Conservation (phyloP, 2,797 vertebrate species). For the Naso thynnoides region DNA sequence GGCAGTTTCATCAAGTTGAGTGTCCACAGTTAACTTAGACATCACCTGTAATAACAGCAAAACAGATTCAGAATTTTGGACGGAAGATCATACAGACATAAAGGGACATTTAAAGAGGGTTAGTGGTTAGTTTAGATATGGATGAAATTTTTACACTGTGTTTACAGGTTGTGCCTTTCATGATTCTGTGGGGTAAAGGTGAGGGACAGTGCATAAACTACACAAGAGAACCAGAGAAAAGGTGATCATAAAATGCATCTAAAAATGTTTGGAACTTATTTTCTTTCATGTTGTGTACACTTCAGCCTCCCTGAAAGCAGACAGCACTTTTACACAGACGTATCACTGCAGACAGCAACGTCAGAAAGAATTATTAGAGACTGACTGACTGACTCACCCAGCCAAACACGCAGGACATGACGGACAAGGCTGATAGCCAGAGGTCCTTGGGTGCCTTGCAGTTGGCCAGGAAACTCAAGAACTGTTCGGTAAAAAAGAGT, state of each 20-base stretch:
- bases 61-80: not conserved
- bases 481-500: slow-evolving; percentile 2
- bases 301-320: slow-evolving; percentile 11
- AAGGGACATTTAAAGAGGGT: not conserved
- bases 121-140: too few species aligned
- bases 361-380: slow-evolving; percentile 3
- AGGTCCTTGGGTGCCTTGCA: slow-evolving; percentile 12
- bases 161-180: not conserved
- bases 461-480: slow-evolving; percentile 9
- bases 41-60: not conserved
- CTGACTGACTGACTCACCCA: slow-evolving; percentile 19
- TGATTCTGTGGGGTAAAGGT: not conserved
- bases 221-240: not conserved
- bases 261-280: not conserved
- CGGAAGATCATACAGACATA: not conserved
- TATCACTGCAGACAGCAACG: slow-evolving; percentile 4
- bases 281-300: slow-evolving; percentile 1
- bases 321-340: slow-evolving; percentile 7
- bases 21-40: too few species aligned
- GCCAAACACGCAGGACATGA: slow-evolving; percentile 15
- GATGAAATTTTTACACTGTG: not conserved
- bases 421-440: slow-evolving; percentile 11
- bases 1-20: too few species aligned
- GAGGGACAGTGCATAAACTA: not conserved
- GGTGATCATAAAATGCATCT: not conserved